These are phyloP conservation scores for Antheraea mylitta DNA, from an alignment of 1,140 invertebrate genomes.

Conservation along the genomic window DNA sequence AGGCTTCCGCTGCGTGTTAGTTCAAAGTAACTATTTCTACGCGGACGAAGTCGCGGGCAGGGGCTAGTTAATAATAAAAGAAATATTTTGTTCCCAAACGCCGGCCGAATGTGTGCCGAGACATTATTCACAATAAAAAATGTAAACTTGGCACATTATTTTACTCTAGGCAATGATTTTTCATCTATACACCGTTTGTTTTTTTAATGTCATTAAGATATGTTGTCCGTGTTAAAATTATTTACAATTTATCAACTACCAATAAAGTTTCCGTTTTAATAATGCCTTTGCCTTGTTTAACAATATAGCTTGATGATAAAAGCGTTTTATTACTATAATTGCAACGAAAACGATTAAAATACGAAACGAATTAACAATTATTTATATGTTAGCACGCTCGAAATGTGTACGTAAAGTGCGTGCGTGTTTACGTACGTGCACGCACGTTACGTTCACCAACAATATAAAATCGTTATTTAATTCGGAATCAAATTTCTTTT, in stretches of 20 bases:
- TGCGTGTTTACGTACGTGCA: not conserved
- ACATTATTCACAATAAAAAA: slow-evolving; percentile 1
- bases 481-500: not conserved
- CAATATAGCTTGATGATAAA: not conserved
- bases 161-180: not conserved
- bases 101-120: slow-evolving; percentile 1
- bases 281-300: not conserved
- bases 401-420: not conserved
- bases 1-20: no score
- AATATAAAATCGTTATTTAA: not conserved
- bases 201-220: slow-evolving; percentile 9
- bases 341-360: not conserved
- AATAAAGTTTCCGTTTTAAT: not conserved
- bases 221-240: slow-evolving; percentile 12
- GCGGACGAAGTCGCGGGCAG: no score
- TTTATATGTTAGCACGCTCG: not conserved
- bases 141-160: slow-evolving; percentile 10
- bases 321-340: not conserved
- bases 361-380: not conserved
- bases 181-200: not conserved
- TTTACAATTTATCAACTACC: slow-evolving; percentile 8
- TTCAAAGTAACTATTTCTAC: no score
- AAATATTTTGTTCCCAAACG: slow-evolving; percentile 11
- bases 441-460: not conserved
- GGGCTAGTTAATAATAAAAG: not conserved